These are phyloP conservation scores for Agriopis leucophaearia DNA, from an alignment of 2,888 invertebrate species.

Conservation along the genomic window DNA sequence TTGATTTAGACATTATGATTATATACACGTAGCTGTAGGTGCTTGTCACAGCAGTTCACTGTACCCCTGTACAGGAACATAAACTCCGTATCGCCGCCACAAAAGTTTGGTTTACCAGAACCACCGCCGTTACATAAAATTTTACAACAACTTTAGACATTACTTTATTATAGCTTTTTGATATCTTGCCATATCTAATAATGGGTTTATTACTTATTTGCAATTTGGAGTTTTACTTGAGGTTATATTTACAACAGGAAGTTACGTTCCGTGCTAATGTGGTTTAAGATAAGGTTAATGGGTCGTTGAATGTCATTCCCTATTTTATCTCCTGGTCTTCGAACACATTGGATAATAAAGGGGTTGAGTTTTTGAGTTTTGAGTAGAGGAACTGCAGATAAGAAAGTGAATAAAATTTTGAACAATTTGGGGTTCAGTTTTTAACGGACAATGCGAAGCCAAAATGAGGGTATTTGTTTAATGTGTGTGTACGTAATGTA, in stretches of 20 bases:
- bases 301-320: conserved; percentile 26
- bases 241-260: conserved; percentile 53
- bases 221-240: conserved; percentile 68
- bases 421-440: not conserved
- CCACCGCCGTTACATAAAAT: conserved; percentile 80
- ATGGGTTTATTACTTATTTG: conserved; percentile 76
- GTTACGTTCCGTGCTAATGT: conserved; percentile 41
- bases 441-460: not conserved
- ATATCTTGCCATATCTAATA: conserved; percentile 78
- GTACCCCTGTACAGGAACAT: conserved; percentile 60
- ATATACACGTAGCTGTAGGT: no score
- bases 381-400: not conserved
- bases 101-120: conserved; percentile 75
- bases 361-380: conserved; percentile 25
- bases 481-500: no score
- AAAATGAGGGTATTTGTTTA: no score
- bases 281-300: conserved; percentile 45
- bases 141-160: conserved; percentile 82
- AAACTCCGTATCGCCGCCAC: conserved; percentile 69
- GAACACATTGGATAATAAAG: conserved; percentile 18
- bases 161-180: conserved; percentile 79
- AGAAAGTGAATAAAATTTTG: not conserved
- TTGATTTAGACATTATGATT: no score
- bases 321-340: conserved; percentile 22
- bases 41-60: not conserved